Evolutionary conservation across 2,797 vertebrate species (phyloP).

Genomic region (Borostomias antarcticus): DNA sequence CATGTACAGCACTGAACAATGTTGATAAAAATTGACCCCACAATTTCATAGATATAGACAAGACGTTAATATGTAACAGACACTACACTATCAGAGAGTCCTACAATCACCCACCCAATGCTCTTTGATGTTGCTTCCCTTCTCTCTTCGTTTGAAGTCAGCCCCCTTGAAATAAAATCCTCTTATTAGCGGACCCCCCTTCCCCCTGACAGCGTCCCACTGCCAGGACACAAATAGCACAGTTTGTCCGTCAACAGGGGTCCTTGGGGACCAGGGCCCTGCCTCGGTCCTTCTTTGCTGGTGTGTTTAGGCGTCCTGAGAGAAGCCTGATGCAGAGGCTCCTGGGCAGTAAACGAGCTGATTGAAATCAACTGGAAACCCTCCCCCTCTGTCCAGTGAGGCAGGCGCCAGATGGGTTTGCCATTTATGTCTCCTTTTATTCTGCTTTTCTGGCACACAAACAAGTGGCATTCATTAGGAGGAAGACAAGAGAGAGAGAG

Average conservation of each 20-base stretch:
- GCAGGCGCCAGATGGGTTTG: conserved; percentile 63
- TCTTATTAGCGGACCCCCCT: background rate
- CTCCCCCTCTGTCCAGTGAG: conserved; percentile 42
- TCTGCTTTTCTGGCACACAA: conserved; percentile 51
- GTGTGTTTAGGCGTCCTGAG: conserved; percentile 48
- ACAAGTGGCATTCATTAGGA: conserved; percentile 44
- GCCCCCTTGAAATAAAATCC: background rate
- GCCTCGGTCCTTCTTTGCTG: conserved; percentile 44
- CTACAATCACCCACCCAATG: background rate
- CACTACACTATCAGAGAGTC: background rate
- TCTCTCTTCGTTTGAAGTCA: background rate
- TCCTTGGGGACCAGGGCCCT: conserved; percentile 44
- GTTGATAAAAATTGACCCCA: no score
- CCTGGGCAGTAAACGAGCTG: conserved; percentile 57
- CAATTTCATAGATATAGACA: no score
- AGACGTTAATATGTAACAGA: no score
- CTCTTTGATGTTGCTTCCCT: background rate
- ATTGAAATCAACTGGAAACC: conserved; percentile 66
- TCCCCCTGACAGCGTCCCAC: background rate
- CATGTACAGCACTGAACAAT: no score
- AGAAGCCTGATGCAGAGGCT: conserved; percentile 55
- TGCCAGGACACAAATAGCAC: conserved; percentile 9
- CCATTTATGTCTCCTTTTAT: conserved; percentile 57
- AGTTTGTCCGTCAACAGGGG: background rate
- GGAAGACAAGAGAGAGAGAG: conserved; percentile 3